A percentile compares a stretch with the other conserved stretches of the same genome.
These are phyloP conservation scores for Stegana nigrithorax DNA, from an alignment of 2,888 invertebrate species.

Conservation along the genomic window DNA sequence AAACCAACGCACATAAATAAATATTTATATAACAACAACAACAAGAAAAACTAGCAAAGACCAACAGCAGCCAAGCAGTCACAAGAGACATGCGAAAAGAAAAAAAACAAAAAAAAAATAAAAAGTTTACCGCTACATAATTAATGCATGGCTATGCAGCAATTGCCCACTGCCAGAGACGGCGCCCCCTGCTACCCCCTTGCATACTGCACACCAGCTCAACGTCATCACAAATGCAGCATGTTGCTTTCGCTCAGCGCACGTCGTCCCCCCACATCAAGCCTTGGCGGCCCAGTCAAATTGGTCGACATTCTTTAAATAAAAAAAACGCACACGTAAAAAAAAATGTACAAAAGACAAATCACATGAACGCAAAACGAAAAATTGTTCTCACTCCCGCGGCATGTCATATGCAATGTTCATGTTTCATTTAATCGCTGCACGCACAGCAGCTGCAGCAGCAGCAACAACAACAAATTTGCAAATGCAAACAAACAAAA, in stretches of 20 bases:
- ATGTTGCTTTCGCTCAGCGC: neutral
- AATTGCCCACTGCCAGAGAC: neutral
- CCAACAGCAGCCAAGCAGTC: no score
- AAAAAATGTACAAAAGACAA: neutral
- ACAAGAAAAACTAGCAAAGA: neutral
- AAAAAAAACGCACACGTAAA: neutral
- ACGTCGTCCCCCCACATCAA: neutral
- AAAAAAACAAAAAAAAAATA: no score
- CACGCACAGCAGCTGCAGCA: neutral
- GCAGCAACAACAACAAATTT: neutral
- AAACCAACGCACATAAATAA: slow-evolving; percentile 3
- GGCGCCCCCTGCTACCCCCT: neutral
- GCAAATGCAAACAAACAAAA: neutral
- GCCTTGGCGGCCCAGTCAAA: neutral
- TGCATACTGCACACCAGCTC: neutral
- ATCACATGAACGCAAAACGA: neutral
- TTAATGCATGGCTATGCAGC: neutral
- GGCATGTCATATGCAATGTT: neutral
- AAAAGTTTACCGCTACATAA: slow-evolving; percentile 5
- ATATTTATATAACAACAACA: neutral
- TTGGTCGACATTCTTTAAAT: neutral
- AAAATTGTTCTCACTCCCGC: neutral
- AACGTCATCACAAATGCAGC: neutral
- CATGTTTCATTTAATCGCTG: neutral
- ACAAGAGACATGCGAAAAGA: no score